These are phyloP conservation scores for Champsocephalus esox DNA, from an alignment of 2,797 vertebrate genomes.

Conservation along the genomic window DNA sequence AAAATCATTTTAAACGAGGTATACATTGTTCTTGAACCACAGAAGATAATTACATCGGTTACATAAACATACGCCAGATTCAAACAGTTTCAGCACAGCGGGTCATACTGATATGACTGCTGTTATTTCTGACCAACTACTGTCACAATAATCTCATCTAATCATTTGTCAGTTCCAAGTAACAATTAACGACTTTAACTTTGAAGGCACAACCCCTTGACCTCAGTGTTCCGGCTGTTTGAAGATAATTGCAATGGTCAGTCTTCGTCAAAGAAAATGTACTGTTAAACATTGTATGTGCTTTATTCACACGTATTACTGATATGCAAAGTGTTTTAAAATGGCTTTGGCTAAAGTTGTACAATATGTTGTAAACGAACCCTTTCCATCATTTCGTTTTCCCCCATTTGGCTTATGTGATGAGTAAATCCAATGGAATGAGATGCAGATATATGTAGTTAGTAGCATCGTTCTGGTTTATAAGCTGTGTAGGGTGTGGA, in stretches of 20 bases:
- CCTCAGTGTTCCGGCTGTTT: too few species aligned
- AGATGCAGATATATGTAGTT: not conserved
- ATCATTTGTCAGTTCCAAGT: not conserved
- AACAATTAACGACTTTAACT: too few species aligned
- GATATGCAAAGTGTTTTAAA: not conserved
- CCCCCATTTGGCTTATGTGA: not conserved
- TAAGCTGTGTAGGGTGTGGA: not conserved
- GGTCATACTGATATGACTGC: too few species aligned
- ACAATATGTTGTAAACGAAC: not conserved
- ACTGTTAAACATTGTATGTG: not conserved
- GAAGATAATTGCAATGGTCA: not conserved
- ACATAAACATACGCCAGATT: too few species aligned
- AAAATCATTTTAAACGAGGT: too few species aligned
- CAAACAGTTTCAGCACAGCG: too few species aligned
- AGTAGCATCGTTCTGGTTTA: not conserved
- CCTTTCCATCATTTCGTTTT: not conserved
- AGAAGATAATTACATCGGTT: too few species aligned
- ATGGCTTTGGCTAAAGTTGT: not conserved
- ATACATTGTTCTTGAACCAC: too few species aligned
- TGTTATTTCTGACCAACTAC: too few species aligned
- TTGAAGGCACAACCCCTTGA: too few species aligned
- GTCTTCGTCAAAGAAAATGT: not conserved
- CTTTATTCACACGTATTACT: not conserved
- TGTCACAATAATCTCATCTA: too few species aligned
- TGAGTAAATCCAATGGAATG: not conserved